These are phyloP conservation scores for Parazoanthus atlanticus DNA, from an alignment of 92 coral and sea anemone species.

Conservation along the genomic window DNA sequence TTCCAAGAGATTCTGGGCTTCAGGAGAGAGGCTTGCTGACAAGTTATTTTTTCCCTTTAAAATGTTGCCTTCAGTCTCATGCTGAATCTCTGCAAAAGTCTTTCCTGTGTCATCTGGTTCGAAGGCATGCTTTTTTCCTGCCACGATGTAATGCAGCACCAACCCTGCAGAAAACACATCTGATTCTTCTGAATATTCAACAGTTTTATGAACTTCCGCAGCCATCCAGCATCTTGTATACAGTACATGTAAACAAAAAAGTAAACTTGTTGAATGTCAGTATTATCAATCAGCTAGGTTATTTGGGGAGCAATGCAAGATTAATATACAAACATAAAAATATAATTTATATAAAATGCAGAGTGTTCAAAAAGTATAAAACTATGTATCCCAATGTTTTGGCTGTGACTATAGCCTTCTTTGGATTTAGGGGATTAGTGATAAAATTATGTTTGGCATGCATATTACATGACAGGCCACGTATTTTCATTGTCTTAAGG, in stretches of 20 bases:
- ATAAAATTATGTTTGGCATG: no score
- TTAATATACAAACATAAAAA: no score
- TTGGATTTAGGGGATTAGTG: no score
- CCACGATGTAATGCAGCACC: slow-evolving; percentile 17
- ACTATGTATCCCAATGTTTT: no score
- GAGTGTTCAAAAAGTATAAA: no score
- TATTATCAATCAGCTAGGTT: no score
- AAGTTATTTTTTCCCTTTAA: neutral
- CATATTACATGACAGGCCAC: no score
- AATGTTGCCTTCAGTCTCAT: neutral
- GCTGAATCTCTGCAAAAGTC: neutral
- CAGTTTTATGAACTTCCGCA: slow-evolving; percentile 16
- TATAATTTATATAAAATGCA: no score
- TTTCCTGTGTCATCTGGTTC: neutral
- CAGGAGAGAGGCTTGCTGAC: slow-evolving; percentile 10
- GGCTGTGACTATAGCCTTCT: no score
- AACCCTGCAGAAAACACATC: slow-evolving; percentile 27
- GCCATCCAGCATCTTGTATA: slow-evolving; percentile 35
- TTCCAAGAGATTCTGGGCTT: neutral
- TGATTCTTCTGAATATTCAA: slow-evolving; percentile 1
- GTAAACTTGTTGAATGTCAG: neutral
- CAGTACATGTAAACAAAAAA: neutral
- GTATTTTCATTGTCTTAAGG: no score
- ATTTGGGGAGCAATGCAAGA: no score
- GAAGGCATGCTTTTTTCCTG: slow-evolving; percentile 19